Base-by-base conservation (phyloP, 2,797 vertebrate species). In the Enteromius anoplus region DNA sequence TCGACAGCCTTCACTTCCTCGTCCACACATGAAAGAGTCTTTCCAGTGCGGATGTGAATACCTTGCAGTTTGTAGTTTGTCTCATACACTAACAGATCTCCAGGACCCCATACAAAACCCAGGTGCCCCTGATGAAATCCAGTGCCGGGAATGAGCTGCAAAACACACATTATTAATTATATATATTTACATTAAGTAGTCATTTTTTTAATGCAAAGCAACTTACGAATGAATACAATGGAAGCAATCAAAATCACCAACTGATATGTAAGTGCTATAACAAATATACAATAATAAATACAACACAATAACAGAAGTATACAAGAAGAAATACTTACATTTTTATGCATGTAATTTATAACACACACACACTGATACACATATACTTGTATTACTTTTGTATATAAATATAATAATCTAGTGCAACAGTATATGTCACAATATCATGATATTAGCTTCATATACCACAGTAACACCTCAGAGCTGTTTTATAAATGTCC, bases 81-180 rank as follows among this genome's bases (percentile, higher is more conserved):
- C 90, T 98, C 97, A 85, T 96, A 97, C 6, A 96, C 92, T 83
- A 98, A 92, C 88, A 97, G 95, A 85, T 98, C 97, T 14, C 96
- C 96, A 15, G 97, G 97, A 79, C 96, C 97, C 97, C 98, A 99
- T 11, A 94, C 95, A 91, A 98, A 98, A 55, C 97, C 97, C 85
- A 98, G 90, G 87, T 97, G 96, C 15, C 92, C 94, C 75, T 94
- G 89, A 65, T 89, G 88, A 4, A 92, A 89, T 85, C 95, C 91
- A 79, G 94, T 90, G 12, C 93, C 96, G 40, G 96, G 96, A 83
- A 99, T 95, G 51, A 93, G 89, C 98, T 99, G 89, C 3, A 85
- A 73, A 21, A 62, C 3, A 64, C 60, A 17, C 5, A 17, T 64
- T 11, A 26, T 60, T 60, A 7, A 19, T 51, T 1, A 21, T 3